These are phyloP conservation scores for Lepidochitona cinerea DNA, from an alignment of 2,888 invertebrate species.

Conservation along the genomic window DNA sequence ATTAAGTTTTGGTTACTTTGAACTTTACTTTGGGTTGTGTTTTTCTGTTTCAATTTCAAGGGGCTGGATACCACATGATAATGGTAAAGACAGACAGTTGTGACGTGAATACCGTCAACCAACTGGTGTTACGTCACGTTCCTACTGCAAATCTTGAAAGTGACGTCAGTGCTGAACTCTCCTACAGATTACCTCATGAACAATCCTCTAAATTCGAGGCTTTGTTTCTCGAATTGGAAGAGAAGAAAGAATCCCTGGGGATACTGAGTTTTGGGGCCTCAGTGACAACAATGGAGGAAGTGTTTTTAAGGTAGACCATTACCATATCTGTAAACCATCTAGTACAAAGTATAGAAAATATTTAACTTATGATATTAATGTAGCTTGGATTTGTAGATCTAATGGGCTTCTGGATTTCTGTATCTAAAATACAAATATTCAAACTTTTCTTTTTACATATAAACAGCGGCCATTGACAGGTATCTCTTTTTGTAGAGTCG, in stretches of 20 bases:
- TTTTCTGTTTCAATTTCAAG: conserved; percentile 71
- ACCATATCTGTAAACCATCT: too few relatives aligned
- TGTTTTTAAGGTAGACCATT: conserved; percentile 73
- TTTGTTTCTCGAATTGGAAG: conserved; percentile 59
- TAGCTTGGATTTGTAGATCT: too few relatives aligned
- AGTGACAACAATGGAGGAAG: conserved; percentile 91
- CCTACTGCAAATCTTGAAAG: conserved; percentile 77
- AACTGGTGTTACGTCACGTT: conserved; percentile 77
- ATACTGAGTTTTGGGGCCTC: conserved; percentile 87
- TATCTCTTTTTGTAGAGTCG: background rate
- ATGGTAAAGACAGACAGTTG: conserved; percentile 76
- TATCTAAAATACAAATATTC: too few relatives aligned
- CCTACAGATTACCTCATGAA: conserved; percentile 62
- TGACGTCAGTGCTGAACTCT: conserved; percentile 62
- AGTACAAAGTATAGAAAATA: too few relatives aligned
- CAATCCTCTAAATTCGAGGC: conserved; percentile 51
- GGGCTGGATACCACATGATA: conserved; percentile 85
- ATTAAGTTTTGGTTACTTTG: too few relatives aligned
- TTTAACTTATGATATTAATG: too few relatives aligned
- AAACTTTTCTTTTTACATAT: too few relatives aligned
- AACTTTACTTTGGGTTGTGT: too few relatives aligned
- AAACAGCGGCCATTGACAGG: too few relatives aligned
- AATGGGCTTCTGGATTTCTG: too few relatives aligned
- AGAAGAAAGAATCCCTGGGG: conserved; percentile 73
- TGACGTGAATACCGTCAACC: conserved; percentile 73